Conservation (phyloP, 1,140 invertebrate species). For the Diuraphis noxia region DNA sequence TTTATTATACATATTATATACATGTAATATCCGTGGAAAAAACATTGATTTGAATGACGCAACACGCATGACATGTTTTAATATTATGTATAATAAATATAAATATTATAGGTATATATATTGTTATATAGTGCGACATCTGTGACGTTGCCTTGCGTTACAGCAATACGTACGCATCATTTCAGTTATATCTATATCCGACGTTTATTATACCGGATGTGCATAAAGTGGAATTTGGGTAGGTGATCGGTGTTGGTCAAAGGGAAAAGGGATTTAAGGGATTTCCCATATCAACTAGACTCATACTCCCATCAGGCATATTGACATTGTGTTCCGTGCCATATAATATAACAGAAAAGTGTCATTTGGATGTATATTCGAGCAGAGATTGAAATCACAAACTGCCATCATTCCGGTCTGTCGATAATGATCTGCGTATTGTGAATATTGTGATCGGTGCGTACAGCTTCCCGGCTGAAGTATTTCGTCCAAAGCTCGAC, state of each 20-base stretch:
- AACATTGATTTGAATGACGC: neutral
- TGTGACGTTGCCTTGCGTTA: neutral
- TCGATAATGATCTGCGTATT: conserved; percentile 28
- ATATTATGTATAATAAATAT: neutral
- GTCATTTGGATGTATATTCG: neutral
- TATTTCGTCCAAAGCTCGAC: neutral
- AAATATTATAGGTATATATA: neutral
- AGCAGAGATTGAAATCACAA: conserved; percentile 1
- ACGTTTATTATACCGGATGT: neutral
- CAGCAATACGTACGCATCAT: neutral
- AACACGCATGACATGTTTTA: neutral
- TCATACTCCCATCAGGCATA: neutral
- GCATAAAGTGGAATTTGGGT: neutral
- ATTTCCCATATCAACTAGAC: neutral
- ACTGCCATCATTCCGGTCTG: neutral
- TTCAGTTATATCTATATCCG: neutral
- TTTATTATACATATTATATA: neutral
- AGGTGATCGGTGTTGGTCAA: neutral
- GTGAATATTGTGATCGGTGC: neutral
- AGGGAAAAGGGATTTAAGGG: neutral
- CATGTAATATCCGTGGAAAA: neutral
- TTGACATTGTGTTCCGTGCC: neutral
- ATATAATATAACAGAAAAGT: neutral
- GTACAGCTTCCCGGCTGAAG: neutral
- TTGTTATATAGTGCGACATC: neutral